phyloP scores from a whole-genome alignment of 2,888 invertebrate species.

The Xanthorhoe spadicearia region DNA sequence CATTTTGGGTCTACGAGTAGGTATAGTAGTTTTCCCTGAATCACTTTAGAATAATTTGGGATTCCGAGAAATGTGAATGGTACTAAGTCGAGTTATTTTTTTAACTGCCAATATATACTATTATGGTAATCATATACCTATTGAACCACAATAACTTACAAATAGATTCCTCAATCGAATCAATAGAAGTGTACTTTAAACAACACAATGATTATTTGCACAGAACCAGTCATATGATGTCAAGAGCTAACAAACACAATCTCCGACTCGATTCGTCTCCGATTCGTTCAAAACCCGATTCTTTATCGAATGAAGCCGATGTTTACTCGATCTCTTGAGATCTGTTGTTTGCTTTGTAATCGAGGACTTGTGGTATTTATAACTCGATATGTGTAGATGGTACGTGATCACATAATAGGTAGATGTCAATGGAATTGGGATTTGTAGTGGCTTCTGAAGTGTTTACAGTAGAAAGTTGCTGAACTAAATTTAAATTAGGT shows the following conservation, averaged over 20 bases:
- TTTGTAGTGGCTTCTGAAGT: slow-evolving; percentile 28
- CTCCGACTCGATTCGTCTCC: slow-evolving; percentile 6
- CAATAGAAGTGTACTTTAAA: slow-evolving; percentile 1
- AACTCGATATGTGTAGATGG: slow-evolving; percentile 3
- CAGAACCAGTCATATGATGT: slow-evolving; percentile 37
- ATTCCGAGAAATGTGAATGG: no score
- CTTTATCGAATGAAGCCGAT: slow-evolving; percentile 6
- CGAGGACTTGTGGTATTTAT: slow-evolving; percentile 6
- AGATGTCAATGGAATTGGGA: slow-evolving; percentile 15
- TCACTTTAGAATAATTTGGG: no score
- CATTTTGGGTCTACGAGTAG: no score
- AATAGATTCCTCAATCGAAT: neutral
- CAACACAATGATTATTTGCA: slow-evolving; percentile 29
- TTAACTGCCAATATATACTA: no score
- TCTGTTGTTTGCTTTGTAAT: slow-evolving; percentile 12
- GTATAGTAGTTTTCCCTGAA: no score
- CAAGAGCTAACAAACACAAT: slow-evolving; percentile 35
- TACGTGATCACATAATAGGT: slow-evolving; percentile 17
- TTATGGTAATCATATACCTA: no score
- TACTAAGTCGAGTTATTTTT: no score
- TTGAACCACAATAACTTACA: neutral
- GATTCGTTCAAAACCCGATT: slow-evolving; percentile 8
- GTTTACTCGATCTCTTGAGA: slow-evolving; percentile 8
- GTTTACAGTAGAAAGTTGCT: slow-evolving; percentile 5
- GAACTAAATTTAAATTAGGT: slow-evolving; percentile 10